A percentile compares a stretch with the other conserved stretches of the same genome.
Evolutionary conservation across 2,113 vertebrate genomes (phyloP).

Genomic region (Leptodactylus fuscus): DNA sequence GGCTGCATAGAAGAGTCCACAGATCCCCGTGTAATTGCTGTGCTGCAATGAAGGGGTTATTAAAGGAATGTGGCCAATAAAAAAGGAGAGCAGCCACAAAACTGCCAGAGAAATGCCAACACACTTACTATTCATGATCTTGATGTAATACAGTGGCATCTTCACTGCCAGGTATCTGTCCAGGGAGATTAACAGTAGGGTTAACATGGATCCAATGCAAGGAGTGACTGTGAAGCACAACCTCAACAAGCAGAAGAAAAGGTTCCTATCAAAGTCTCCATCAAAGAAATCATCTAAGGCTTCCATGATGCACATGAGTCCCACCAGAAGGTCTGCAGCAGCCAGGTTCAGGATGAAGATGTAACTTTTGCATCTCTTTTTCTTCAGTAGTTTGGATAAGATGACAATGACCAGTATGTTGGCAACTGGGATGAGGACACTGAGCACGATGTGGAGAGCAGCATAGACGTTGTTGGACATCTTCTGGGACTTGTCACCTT

Average conservation of each 20-base stretch:
- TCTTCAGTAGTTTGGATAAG: conserved; percentile 61
- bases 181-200: conserved; percentile 65
- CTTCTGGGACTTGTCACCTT: conserved; percentile 1
- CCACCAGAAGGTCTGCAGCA: conserved; percentile 63
- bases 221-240: conserved; percentile 60
- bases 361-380: conserved; percentile 58
- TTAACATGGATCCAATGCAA: conserved; percentile 64
- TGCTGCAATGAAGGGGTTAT: conserved; percentile 59
- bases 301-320: conserved; percentile 62
- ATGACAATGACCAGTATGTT: conserved; percentile 63
- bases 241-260: conserved; percentile 59
- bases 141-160: conserved; percentile 60
- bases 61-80: conserved; percentile 63
- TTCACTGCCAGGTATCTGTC: conserved; percentile 64
- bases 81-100: conserved; percentile 62
- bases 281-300: conserved; percentile 59
- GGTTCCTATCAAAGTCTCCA: conserved; percentile 51
- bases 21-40: conserved; percentile 57
- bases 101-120: conserved; percentile 46
- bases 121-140: conserved; percentile 57
- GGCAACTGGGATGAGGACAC: conserved; percentile 60
- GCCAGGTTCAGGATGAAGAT: conserved; percentile 66
- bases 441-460: conserved; percentile 60
- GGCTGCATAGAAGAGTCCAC: conserved; percentile 60
- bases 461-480: conserved; percentile 53